Conservation (phyloP, 2,888 invertebrate species). For the Diaphora mendica region DNA sequence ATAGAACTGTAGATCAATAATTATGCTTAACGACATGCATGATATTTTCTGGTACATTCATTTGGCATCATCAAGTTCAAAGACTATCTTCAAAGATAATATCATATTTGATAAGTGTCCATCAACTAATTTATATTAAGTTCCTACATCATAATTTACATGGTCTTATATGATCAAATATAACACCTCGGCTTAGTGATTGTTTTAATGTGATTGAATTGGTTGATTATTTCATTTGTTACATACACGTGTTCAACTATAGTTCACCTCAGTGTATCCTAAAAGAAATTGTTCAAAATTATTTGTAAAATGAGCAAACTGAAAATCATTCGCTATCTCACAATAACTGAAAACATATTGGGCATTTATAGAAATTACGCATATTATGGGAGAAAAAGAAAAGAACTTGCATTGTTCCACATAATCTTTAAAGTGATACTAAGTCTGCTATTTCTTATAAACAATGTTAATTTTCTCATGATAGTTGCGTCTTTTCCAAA, state of each 20-base stretch:
- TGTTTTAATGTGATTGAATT: too few species aligned
- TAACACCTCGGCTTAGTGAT: too few species aligned
- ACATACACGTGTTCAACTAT: background rate
- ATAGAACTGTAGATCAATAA: too few species aligned
- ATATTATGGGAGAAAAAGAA: background rate
- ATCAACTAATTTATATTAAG: too few species aligned
- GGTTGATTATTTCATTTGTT: background rate
- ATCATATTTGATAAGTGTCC: too few species aligned
- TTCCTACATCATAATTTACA: too few species aligned
- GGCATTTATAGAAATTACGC: constrained; percentile 5
- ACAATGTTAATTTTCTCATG: background rate
- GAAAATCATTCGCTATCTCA: constrained; percentile 1
- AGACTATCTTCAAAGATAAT: too few species aligned
- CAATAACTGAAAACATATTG: constrained; percentile 5
- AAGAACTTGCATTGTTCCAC: background rate
- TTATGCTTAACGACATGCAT: too few species aligned
- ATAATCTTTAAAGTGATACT: background rate
- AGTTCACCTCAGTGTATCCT: background rate
- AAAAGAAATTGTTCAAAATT: background rate
- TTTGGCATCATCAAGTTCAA: too few species aligned
- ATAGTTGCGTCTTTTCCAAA: background rate
- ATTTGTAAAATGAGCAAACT: background rate
- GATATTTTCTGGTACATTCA: too few species aligned
- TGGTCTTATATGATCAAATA: too few species aligned
- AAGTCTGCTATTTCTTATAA: background rate